Percentiles rank a stretch among this genome's conserved stretches.
These are phyloP conservation scores for Pseudoatta argentina DNA, from an alignment of 1,140 invertebrate species.

Conservation along the genomic window DNA sequence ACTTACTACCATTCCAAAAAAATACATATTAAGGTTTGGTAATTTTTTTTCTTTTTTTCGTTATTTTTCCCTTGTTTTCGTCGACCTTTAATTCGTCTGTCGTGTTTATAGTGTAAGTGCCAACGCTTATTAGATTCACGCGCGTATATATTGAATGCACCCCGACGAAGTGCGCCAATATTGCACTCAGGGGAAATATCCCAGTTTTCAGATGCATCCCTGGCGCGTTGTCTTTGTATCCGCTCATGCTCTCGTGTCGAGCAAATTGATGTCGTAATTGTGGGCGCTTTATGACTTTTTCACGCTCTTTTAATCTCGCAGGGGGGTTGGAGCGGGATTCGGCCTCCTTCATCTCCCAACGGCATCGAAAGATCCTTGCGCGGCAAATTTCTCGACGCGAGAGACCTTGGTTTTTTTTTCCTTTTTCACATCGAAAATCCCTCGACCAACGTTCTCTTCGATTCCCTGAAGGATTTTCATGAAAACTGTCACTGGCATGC, in stretches of 20 bases:
- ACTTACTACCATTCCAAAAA: too few relatives aligned
- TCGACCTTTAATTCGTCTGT: background rate
- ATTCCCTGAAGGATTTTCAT: background rate
- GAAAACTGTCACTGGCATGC: conserved; percentile 9
- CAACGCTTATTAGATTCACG: conserved; percentile 40
- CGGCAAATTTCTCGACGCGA: conserved; percentile 9
- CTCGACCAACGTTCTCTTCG: background rate
- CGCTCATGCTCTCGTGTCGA: conserved; percentile 23
- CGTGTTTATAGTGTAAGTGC: background rate
- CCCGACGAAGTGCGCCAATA: background rate
- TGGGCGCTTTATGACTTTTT: conserved; percentile 74
- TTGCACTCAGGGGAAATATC: conserved; percentile 73
- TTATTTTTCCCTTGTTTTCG: background rate
- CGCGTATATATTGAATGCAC: conserved; percentile 26
- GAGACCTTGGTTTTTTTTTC: background rate
- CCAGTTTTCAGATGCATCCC: conserved; percentile 55
- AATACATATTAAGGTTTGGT: too few relatives aligned
- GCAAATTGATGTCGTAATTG: conserved; percentile 72
- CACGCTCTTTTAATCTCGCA: conserved; percentile 28
- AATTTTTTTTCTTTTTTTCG: background rate
- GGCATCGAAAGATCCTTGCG: background rate
- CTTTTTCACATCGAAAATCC: background rate
- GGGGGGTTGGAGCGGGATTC: conserved; percentile 48
- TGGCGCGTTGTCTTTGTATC: conserved; percentile 34
- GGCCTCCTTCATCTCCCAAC: background rate